Percentiles rank a stretch among this genome's conserved stretches.
phyloP scores from a whole-genome alignment of 2,113 vertebrate species.

The Jacana jacana region DNA sequence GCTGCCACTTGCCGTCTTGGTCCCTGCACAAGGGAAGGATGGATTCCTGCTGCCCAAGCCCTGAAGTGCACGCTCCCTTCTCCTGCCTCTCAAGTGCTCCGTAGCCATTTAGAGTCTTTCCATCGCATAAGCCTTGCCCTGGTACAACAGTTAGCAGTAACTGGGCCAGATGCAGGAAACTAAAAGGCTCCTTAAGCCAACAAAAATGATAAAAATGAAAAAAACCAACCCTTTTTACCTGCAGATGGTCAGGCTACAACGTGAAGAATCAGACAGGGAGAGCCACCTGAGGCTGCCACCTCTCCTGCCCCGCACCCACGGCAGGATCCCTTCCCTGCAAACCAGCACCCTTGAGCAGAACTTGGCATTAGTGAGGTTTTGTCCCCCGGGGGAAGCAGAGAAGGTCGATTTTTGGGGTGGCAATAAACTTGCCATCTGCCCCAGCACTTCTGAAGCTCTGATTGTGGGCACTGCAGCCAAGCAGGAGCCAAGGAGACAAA shows the following conservation, averaged over 20 bases:
- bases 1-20: background rate
- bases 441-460: background rate
- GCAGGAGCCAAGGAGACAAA: background rate
- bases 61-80: background rate
- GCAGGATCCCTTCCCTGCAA: background rate
- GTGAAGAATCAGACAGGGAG: background rate
- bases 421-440: background rate
- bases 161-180: background rate
- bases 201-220: background rate
- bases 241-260: background rate
- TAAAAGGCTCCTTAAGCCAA: background rate
- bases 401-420: background rate
- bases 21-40: background rate
- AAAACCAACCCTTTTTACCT: background rate
- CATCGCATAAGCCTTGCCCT: background rate
- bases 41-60: background rate
- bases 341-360: background rate
- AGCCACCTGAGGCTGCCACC: background rate
- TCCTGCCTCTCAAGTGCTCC: rapidly evolving
- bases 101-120: background rate
- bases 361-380: background rate
- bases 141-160: background rate
- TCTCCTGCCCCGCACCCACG: background rate
- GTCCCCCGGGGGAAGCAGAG: background rate
- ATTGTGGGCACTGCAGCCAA: background rate